Conservation (phyloP, 2,113 vertebrate genomes). For the Tonatia bakeri region DNA sequence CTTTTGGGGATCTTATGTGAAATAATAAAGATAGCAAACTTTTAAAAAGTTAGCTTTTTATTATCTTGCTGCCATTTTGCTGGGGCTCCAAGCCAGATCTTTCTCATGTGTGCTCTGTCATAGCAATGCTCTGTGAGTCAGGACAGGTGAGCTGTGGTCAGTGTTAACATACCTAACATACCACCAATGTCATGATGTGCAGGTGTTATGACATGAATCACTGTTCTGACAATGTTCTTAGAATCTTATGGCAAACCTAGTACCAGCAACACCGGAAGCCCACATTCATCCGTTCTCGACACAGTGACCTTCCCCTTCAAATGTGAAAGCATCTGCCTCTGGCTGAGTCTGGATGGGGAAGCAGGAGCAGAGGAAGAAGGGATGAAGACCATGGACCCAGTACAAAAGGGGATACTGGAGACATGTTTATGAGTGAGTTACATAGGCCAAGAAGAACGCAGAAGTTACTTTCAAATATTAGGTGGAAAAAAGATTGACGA, state of each 20-base stretch:
- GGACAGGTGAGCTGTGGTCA: not conserved
- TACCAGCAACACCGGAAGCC: not conserved
- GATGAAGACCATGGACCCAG: not conserved
- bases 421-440: not conserved
- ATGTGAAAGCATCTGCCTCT: not conserved
- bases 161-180: fast-evolving
- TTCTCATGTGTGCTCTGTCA: fast-evolving
- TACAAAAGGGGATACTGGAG: not conserved
- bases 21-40: not conserved
- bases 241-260: not conserved
- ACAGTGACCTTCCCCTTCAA: not conserved
- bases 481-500: not conserved
- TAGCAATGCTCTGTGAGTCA: not conserved
- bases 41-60: not conserved
- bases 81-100: not conserved
- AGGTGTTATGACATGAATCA: not conserved
- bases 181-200: not conserved
- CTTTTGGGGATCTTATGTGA: not conserved
- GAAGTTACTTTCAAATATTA: not conserved
- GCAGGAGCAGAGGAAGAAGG: not conserved
- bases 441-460: fast-evolving
- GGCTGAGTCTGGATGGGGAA: not conserved
- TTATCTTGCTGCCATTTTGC: not conserved
- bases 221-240: not conserved
- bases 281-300: not conserved